Base-by-base conservation (phyloP, 2,888 invertebrate genomes). In the Coecobrya sp. region DNA sequence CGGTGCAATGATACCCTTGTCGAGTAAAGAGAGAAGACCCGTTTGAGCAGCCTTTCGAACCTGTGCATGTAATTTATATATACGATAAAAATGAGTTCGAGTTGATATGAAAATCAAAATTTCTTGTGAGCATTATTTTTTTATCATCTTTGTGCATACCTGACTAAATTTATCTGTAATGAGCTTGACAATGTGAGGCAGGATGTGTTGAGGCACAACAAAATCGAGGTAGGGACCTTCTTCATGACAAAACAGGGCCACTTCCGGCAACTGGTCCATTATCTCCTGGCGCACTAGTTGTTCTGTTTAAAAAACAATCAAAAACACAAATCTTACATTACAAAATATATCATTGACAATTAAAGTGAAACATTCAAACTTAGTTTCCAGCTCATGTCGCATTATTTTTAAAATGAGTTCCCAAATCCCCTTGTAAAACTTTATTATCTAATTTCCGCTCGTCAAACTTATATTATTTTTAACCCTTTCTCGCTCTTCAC, bases 251-350 rank as follows among this genome's bases (percentile, higher is more conserved):
- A 97, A 96, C 94, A 96, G 96, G 16, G 97, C 97, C 92, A 97
- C 96, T 95, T 97, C 96, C 8, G 97, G 97, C 86, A 97, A 96
- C 95, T 97, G 97, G 95, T 97, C 97, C 95, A 97, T 96, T 95
- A 97, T 95, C 95, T 97, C 97, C 30, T 96, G 96, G 92, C 97
- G 96, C 22, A 97, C 96, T 91, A 96, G 96, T 30, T 96, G 96
- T 95, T 97, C 97, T 97, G 96, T 89, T 49, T 49, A 87, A 92
- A 79, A 27, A 7, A 8, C n/a, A 59, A 59, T 7, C 8, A 59
- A 59, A 59, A 19, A 59, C 59, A 59, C 22, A 22, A 59, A 7
- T 59, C 16, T 36, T 36, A 36, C 36, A 36, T 36, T 36, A 36
- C 7, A 36, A 36, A 2, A 36, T 4, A 7, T 36, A 36, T 36